Evolutionary conservation across 2,113 vertebrate species (phyloP).

Genomic region (Ammodytes dubius): DNA sequence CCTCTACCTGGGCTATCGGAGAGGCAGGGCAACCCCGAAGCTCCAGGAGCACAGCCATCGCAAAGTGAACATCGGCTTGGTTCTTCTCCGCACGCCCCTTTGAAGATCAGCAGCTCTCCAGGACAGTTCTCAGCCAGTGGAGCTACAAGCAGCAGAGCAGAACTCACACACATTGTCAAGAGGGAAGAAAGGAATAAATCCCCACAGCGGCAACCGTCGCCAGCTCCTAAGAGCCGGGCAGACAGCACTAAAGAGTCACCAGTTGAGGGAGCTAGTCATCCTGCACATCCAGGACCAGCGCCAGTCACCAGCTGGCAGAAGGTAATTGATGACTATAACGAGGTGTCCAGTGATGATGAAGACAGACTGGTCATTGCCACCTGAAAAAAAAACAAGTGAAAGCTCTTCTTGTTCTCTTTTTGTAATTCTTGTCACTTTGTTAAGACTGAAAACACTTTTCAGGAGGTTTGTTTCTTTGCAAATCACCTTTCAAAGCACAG

Average conservation of each 20-base stretch:
- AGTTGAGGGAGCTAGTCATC: constrained; percentile 40
- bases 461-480: constrained; percentile 86
- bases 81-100: constrained; percentile 25
- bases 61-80: constrained; percentile 44
- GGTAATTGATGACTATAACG: constrained; percentile 86
- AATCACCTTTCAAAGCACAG: constrained; percentile 95
- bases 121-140: constrained; percentile 45
- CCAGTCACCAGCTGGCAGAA: constrained; percentile 79
- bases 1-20: constrained; percentile 69
- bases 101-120: constrained; percentile 49
- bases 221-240: constrained; percentile 37
- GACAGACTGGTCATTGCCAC: constrained; percentile 97
- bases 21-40: constrained; percentile 74
- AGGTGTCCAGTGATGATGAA: constrained; percentile 95
- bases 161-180: constrained; percentile 38
- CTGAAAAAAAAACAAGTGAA: constrained; percentile 79
- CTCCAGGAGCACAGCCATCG: constrained; percentile 32
- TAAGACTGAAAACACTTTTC: constrained; percentile 90
- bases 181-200: constrained; percentile 38
- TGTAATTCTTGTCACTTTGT: constrained; percentile 87
- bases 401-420: constrained; percentile 75
- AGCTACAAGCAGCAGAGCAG: constrained; percentile 20
- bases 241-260: constrained; percentile 33
- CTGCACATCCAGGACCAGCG: constrained; percentile 62
- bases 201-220: constrained; percentile 39